Evolutionary conservation across 2,113 vertebrate genomes (phyloP), one percentile per base, ranked within the genome.

Genomic region (Centrocercus urophasianus): DNA sequence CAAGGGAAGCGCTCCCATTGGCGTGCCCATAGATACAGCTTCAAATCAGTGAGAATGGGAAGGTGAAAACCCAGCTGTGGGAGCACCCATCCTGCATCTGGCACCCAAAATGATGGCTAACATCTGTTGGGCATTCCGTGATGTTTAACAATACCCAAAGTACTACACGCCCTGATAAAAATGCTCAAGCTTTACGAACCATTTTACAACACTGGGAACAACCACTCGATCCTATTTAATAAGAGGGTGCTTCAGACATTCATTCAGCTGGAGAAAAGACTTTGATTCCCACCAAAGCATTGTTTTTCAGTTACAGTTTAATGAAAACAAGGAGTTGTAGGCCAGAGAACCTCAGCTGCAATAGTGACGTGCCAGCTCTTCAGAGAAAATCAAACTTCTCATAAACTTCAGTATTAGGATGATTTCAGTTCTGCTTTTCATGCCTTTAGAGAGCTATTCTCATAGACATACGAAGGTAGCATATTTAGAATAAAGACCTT

Each of bases 1-100:
- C 66, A 78, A 67, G 45, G 32, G 4, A 40, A 65, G 71, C 0
- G 11, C 10, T 3, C n/a, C 45, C 18, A 48, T 11, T 50, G 48
- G 20, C 56, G 10, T 3, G 1, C 32, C 38, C 56, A 61, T 66
- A 17, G 50, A 24, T 52, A 2, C 30, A 0, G 0, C 59, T 27
- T 69, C 30, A 10, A 18, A 12, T 65, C 57, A 9, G 42, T 10
- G 69, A 69, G 43, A 50, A 18, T 2, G 32, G 32, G 38, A 36
- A 69, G 67, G 59, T 12, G 4, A 72, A 77, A 28, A 0, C 7
- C 4, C 54, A 30, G 19, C 42, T 45, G 17, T 8, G 1, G 0
- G 63, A 71, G 71, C 54, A 50, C 28, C n/a, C 38, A 1, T 19
- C 56, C 80, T 42, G 40, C 73, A 38, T 10, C 0, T 38, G 88